Conservation (phyloP, 2,797 vertebrate genomes). For the Cygnus olor region DNA sequence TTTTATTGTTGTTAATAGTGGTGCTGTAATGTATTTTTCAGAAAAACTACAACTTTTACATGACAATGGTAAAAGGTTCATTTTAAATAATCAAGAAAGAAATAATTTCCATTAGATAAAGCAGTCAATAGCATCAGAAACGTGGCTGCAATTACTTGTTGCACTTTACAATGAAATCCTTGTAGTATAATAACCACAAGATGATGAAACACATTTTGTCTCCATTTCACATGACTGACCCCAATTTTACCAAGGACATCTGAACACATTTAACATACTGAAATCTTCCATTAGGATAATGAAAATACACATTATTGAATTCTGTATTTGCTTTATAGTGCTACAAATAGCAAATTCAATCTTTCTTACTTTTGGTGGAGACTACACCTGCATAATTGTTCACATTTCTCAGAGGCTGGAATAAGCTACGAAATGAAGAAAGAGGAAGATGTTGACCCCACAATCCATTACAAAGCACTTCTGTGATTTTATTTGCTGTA, state of each 20-base stretch:
- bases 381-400: constrained; percentile 64
- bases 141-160: constrained; percentile 69
- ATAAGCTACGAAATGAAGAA: constrained; percentile 18
- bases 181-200: constrained; percentile 67
- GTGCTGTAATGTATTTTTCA: not conserved
- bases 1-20: not conserved
- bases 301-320: constrained; percentile 60
- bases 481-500: constrained; percentile 22
- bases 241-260: constrained; percentile 67
- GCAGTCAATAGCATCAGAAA: constrained; percentile 53
- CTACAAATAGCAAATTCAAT: constrained; percentile 65
- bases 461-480: constrained; percentile 29
- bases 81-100: constrained; percentile 60
- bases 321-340: constrained; percentile 44
- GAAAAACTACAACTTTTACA: constrained; percentile 41
- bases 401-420: constrained; percentile 34
- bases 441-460: constrained; percentile 22
- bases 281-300: constrained; percentile 64
- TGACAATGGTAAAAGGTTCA: constrained; percentile 56
- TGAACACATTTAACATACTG: constrained; percentile 61
- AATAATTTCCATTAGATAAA: constrained; percentile 60
- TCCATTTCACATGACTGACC: constrained; percentile 56
- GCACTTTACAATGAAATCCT: constrained; percentile 68
- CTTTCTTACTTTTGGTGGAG: constrained; percentile 55
- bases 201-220: constrained; percentile 53